Base-by-base conservation (phyloP, 2,113 vertebrate species). In the Hemiscyllium ocellatum region DNA sequence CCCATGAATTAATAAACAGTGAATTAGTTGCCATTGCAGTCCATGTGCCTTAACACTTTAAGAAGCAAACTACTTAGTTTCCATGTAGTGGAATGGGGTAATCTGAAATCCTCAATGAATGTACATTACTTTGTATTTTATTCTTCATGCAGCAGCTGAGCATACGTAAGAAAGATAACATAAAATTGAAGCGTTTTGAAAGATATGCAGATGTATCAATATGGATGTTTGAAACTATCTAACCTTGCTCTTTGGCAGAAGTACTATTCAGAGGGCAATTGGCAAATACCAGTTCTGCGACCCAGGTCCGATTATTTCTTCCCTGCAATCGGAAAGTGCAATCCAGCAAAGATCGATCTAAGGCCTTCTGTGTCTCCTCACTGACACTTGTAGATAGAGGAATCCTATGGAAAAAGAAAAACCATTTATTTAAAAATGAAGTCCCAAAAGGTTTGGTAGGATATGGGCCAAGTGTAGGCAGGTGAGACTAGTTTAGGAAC, bases 281-380 rank as follows among this genome's bases (percentile, higher is more conserved):
- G 96, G 99, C 98, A 97, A 99, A 98, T 96, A 99, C 98, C 97
- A 99, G 97, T 96, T 99, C 99, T 93, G 98, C 99, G 96, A 99
- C 98, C 99, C 99, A 99, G 0, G 99, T 99, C 96, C 99, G 98
- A 96, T 99, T 99, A 97, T 99, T 99, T 97, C 99, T 98, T 96
- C 99, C 99, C 98, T 99, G 99, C 96, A 99, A 97, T 69, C 99
- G 98, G 97, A 99, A 98, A 97, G 99, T 99, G 98, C 99, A 99
- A 97, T 99, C 99, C 80, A 99, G 98, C 91, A 99, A 98, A 96
- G 98, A 98, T 37, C 98, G 98, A 90, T 98, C 98, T 96, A 99
- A 97, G 96, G 98, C 98, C 97, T 97, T 98, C 97, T 98, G 98
- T 0, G 98, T 99, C 97, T 99, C 99, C 96, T 99, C 99, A 0